These are phyloP conservation scores for Bombus sylvicola DNA, from an alignment of 1,140 invertebrate species.

Conservation along the genomic window DNA sequence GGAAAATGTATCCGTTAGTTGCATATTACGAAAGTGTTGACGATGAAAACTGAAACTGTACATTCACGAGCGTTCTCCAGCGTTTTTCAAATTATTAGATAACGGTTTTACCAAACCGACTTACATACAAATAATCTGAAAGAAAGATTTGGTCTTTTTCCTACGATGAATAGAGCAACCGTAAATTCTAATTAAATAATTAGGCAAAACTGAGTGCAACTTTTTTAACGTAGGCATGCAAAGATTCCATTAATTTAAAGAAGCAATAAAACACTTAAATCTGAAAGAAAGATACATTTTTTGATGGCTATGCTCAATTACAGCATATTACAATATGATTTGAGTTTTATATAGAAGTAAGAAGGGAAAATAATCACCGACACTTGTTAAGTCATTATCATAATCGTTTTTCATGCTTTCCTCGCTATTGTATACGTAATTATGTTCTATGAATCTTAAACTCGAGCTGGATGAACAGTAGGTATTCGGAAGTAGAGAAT, in stretches of 20 bases:
- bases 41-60: slow-evolving; percentile 36
- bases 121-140: neutral
- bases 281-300: neutral
- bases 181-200: neutral
- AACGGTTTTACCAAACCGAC: neutral
- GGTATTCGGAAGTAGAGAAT: slow-evolving; percentile 51
- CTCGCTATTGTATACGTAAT: neutral
- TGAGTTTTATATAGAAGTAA: no score
- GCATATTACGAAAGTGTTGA: slow-evolving; percentile 29
- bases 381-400: neutral
- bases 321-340: neutral
- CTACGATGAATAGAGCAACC: neutral
- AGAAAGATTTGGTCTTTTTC: neutral
- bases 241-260: neutral
- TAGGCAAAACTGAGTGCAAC: neutral
- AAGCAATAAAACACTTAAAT: neutral
- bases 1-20: slow-evolving; percentile 41
- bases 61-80: neutral
- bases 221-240: neutral
- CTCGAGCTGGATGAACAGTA: slow-evolving; percentile 15
- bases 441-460: slow-evolving; percentile 38
- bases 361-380: neutral
- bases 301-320: neutral
- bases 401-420: neutral
- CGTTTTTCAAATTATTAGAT: no score